Evolutionary conservation across 2,888 invertebrate genomes (phyloP), one percentile per base, ranked within the genome.

Genomic region (Nomada ferruginata): DNA sequence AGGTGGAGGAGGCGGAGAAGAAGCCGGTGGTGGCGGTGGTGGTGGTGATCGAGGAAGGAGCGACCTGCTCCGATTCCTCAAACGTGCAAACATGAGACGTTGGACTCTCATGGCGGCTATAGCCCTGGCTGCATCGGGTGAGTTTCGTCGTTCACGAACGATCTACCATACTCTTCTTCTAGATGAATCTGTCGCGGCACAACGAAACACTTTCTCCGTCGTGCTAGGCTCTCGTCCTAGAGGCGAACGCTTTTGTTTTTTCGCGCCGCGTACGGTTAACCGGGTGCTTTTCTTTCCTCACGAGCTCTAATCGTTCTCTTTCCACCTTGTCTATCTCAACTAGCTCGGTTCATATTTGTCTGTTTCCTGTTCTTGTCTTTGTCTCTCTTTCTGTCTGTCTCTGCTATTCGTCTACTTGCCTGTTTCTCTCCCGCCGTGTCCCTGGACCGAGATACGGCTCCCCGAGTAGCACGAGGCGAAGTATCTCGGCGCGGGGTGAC

Each of bases 81-180:
- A 72, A 72, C 79, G 84, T 83, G 85, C 89, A 89, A 93, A 93
- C 91, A 93, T 93, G 93, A 92, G 89, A 92, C 91, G 91, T 86
- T 93, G 93, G 93, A 91, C 92, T 87, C 91, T 93, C 88, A 91
- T 93, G 91, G 93, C 93, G 92, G 93, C 92, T 87, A 92, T 93
- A 91, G 93, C 93, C 93, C 92, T 93, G 89, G 93, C 93, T 92
- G 91, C 92, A 86, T 92, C 92, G 87, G 93, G 93, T 93, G 87
- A 93, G 93, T 93, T 50, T 4, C 65, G 13, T 36, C 15, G 13
- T 11, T 15, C 36, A 9, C 15, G 15, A 23, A 9, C 47, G 29
- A 52, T 11, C 63, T 29, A 69, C 59, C 10, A 5, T 23, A 23
- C 23, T 23, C 36, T 52, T 76, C 9, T 63, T 66, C 11, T 61